phyloP scores from a whole-genome alignment of 2,888 invertebrate genomes.

The Caenorhabditis angaria region DNA sequence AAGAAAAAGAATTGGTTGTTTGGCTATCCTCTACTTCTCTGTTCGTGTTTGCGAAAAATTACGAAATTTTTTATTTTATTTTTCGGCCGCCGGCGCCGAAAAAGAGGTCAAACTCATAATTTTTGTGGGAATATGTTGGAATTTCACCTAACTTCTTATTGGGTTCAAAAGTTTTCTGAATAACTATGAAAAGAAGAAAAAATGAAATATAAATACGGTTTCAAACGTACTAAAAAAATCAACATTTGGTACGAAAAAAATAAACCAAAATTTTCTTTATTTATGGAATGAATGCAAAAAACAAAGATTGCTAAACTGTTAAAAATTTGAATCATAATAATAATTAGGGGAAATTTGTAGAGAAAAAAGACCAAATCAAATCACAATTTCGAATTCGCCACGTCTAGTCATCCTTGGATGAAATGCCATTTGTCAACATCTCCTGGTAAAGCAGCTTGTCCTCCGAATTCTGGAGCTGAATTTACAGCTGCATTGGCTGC shows the following conservation, averaged over 20 bases:
- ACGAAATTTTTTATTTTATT: neutral
- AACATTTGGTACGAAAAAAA: neutral
- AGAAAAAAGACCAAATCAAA: neutral
- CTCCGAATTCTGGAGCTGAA: constrained; percentile 24
- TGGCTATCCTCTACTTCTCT: neutral
- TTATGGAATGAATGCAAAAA: constrained; percentile 6
- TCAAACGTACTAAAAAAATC: neutral
- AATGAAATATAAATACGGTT: neutral
- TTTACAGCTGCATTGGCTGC: constrained; percentile 36
- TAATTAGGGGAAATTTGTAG: neutral
- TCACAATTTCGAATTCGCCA: constrained; percentile 8
- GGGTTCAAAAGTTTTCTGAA: too few species aligned
- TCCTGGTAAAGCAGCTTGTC: constrained; percentile 38
- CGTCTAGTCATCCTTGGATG: constrained; percentile 39
- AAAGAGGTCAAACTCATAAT: neutral
- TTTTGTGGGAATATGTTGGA: too few species aligned
- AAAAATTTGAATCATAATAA: neutral
- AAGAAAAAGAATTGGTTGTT: neutral
- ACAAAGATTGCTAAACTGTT: neutral
- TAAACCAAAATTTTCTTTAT: neutral
- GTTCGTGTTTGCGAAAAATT: neutral
- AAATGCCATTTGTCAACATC: constrained; percentile 69
- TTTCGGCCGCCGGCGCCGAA: neutral
- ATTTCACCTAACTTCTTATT: too few species aligned
- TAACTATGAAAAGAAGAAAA: too few species aligned